Conservation (phyloP, 2,888 invertebrate species). For the Troides oblongomaculatus region DNA sequence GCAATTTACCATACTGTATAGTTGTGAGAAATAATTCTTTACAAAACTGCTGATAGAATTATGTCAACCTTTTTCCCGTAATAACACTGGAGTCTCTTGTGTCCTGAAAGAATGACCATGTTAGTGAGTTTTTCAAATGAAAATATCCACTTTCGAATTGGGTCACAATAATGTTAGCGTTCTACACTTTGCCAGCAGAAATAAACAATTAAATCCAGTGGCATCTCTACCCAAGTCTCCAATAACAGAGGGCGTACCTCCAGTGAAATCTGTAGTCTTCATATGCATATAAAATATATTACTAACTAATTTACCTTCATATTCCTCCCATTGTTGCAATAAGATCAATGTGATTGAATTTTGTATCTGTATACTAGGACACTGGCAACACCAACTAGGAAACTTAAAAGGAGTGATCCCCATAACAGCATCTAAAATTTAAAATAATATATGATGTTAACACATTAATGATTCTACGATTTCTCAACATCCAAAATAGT, state of each 20-base stretch:
- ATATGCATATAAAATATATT: no score
- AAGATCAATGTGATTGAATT: constrained; percentile 65
- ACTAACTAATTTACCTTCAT: constrained; percentile 6
- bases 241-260: no score
- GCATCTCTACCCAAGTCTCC: no score
- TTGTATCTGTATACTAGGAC: constrained; percentile 88
- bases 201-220: no score
- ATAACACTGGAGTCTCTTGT: constrained; percentile 47
- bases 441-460: no score
- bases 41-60: constrained; percentile 37
- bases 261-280: no score
- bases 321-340: constrained; percentile 4
- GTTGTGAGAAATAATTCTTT: constrained; percentile 22
- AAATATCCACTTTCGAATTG: no score
- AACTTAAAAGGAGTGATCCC: constrained; percentile 85
- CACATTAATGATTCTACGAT: no score
- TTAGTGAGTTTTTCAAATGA: no score
- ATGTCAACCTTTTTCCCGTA: constrained; percentile 52
- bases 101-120: constrained; percentile 40
- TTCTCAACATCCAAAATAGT: no score
- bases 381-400: constrained; percentile 85
- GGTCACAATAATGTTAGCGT: no score
- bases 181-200: no score
- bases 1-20: constrained; percentile 23
- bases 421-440: constrained; percentile 74